These are phyloP conservation scores for Cordilura impudica DNA, from an alignment of 2,888 invertebrate species.

Conservation along the genomic window DNA sequence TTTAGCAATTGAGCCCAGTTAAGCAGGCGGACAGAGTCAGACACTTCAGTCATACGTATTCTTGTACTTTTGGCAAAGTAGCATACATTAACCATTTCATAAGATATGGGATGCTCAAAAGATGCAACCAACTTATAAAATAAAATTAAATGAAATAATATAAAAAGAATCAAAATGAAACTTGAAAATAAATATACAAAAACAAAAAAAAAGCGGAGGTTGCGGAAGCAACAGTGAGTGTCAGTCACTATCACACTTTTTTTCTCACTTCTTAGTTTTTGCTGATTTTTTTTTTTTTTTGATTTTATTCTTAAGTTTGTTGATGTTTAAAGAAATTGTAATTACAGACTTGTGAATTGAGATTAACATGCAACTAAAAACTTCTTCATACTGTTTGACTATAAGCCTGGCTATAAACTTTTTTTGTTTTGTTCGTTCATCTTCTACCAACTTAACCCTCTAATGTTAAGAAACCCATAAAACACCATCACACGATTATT, in stretches of 20 bases:
- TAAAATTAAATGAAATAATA: conserved; percentile 31
- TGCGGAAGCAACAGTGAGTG: conserved; percentile 64
- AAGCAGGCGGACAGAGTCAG: conserved; percentile 57
- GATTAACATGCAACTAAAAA: conserved; percentile 74
- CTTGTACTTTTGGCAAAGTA: conserved; percentile 37
- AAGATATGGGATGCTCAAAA: conserved; percentile 57
- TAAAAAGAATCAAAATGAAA: conserved; percentile 12
- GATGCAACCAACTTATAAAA: conserved; percentile 44
- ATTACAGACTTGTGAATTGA: conserved; percentile 76
- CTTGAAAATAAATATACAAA: neutral
- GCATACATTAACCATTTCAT: conserved; percentile 59
- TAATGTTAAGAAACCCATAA: no score
- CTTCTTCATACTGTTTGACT: conserved; percentile 47
- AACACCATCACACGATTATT: no score
- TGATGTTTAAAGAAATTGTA: conserved; percentile 72
- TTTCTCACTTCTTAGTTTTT: conserved; percentile 54
- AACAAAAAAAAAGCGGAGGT: conserved; percentile 57
- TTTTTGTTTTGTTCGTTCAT: neutral
- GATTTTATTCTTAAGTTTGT: conserved; percentile 51
- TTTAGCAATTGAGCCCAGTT: conserved; percentile 42
- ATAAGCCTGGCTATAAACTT: conserved; percentile 37
- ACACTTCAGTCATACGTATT: conserved; percentile 44
- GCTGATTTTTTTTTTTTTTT: conserved; percentile 48
- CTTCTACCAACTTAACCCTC: conserved; percentile 8
- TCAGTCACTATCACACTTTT: conserved; percentile 66